Percentiles rank a stretch among this genome's conserved stretches.
Evolutionary conservation across 2,888 invertebrate genomes (phyloP).

Genomic region (Endotricha flammealis): DNA sequence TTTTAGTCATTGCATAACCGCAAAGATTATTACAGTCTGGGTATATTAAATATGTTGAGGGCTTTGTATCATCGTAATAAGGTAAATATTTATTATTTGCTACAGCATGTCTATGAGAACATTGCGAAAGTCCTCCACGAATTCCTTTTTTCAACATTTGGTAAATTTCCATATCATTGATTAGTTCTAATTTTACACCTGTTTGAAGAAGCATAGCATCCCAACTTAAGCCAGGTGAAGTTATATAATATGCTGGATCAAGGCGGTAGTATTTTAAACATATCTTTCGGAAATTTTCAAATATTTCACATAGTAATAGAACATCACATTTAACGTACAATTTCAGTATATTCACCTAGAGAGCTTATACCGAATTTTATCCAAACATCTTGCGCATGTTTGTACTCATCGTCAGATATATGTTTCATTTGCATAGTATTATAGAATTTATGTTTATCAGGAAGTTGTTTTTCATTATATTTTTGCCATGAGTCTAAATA

Average conservation of each 20-base stretch:
- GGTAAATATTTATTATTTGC: slow-evolving; percentile 5
- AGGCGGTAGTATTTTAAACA: slow-evolving; percentile 13
- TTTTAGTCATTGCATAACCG: slow-evolving; percentile 29
- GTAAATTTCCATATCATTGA: slow-evolving; percentile 1
- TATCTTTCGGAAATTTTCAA: slow-evolving; percentile 8
- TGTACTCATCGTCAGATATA: slow-evolving; percentile 9
- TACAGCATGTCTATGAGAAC: not conserved
- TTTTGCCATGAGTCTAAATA: slow-evolving; percentile 1
- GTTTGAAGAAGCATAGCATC: slow-evolving; percentile 9
- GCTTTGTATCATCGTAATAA: slow-evolving; percentile 10
- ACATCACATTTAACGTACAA: slow-evolving; percentile 17
- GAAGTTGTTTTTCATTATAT: slow-evolving; percentile 1
- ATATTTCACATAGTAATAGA: slow-evolving; percentile 14
- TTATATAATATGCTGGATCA: slow-evolving; percentile 16
- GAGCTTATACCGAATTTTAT: slow-evolving; percentile 8
- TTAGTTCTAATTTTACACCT: slow-evolving; percentile 3
- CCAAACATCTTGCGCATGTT: slow-evolving; percentile 15
- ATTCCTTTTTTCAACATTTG: slow-evolving; percentile 5
- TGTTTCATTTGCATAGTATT: slow-evolving; percentile 6
- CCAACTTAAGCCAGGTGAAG: slow-evolving; percentile 2
- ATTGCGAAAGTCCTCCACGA: slow-evolving; percentile 4
- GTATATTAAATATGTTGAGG: slow-evolving; percentile 23
- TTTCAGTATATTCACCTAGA: slow-evolving; percentile 15
- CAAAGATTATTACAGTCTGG: slow-evolving; percentile 34
- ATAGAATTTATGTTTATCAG: slow-evolving; percentile 13